phyloP scores from a whole-genome alignment of 2,113 vertebrate species.

The Thinocorus orbignyianus region DNA sequence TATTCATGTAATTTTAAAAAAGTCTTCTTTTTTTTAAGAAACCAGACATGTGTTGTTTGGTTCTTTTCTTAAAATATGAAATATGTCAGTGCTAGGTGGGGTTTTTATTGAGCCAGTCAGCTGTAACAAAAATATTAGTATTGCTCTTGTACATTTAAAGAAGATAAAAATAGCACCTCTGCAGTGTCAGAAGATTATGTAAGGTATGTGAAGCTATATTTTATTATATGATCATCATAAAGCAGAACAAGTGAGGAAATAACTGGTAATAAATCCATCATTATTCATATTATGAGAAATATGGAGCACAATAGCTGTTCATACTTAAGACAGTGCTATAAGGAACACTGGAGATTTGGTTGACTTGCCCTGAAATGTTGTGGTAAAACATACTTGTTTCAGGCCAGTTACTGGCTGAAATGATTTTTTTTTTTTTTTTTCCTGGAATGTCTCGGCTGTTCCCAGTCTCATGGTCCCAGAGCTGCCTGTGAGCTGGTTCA shows the following conservation, averaged over 20 bases:
- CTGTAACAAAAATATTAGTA: neutral
- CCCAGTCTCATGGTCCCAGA: neutral
- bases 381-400: constrained; percentile 6
- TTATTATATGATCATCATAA: neutral
- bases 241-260: neutral
- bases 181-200: neutral
- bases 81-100: neutral
- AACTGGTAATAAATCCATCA: constrained; percentile 16
- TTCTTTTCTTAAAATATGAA: neutral
- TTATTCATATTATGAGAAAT: neutral
- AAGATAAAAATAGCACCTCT: constrained; percentile 5
- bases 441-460: neutral
- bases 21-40: neutral
- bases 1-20: neutral
- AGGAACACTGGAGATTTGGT: neutral
- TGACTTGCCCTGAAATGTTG: neutral
- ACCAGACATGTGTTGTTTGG: neutral
- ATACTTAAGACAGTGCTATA: neutral
- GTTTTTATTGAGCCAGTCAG: neutral
- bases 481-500: neutral
- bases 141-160: neutral
- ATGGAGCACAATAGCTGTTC: neutral
- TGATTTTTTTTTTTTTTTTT: neutral
- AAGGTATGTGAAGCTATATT: neutral
- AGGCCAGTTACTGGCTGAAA: neutral